These are phyloP conservation scores for Triplophysa yarkandensis DNA, from an alignment of 2,797 vertebrate genomes.

Conservation along the genomic window DNA sequence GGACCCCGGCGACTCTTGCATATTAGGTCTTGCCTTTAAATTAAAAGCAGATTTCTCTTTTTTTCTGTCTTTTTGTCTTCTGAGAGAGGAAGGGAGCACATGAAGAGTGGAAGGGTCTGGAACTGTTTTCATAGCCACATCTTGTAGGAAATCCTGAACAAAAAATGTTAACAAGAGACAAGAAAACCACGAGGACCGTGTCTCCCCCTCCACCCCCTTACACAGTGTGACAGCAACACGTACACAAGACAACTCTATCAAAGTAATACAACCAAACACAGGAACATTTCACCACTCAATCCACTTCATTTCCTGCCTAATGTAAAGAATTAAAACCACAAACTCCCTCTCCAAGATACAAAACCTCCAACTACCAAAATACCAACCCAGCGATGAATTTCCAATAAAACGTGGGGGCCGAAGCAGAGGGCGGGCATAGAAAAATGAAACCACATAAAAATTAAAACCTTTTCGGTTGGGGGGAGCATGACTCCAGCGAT, in stretches of 20 bases:
- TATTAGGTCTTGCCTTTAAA: constrained; percentile 68
- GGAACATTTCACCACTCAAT: constrained; percentile 35
- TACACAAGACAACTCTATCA: constrained; percentile 46
- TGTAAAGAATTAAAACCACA: constrained; percentile 43
- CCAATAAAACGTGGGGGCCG: constrained; percentile 48
- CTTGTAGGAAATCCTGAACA: constrained; percentile 79
- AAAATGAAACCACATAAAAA: constrained; percentile 61
- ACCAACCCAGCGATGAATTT: constrained; percentile 48
- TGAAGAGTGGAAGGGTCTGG: constrained; percentile 64
- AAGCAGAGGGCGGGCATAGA: constrained; percentile 21
- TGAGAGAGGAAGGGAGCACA: constrained; percentile 57
- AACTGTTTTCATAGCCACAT: constrained; percentile 71
- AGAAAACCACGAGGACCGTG: constrained; percentile 67
- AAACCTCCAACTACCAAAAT: constrained; percentile 47
- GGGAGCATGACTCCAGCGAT: constrained; percentile 49
- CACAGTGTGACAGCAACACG: constrained; percentile 54
- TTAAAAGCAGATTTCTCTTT: constrained; percentile 76
- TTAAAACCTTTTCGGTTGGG: constrained; percentile 48
- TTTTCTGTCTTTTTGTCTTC: constrained; percentile 55
- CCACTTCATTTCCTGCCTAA: constrained; percentile 15
- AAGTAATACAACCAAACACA: constrained; percentile 53
- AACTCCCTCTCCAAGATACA: constrained; percentile 32
- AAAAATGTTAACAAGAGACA: constrained; percentile 78
- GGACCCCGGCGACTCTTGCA: constrained; percentile 72
- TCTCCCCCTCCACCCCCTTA: constrained; percentile 57